A percentile compares a stretch with the other conserved stretches of the same genome.
These are phyloP conservation scores for Pasiphila rectangulata DNA, from an alignment of 2,888 invertebrate genomes.

Conservation along the genomic window DNA sequence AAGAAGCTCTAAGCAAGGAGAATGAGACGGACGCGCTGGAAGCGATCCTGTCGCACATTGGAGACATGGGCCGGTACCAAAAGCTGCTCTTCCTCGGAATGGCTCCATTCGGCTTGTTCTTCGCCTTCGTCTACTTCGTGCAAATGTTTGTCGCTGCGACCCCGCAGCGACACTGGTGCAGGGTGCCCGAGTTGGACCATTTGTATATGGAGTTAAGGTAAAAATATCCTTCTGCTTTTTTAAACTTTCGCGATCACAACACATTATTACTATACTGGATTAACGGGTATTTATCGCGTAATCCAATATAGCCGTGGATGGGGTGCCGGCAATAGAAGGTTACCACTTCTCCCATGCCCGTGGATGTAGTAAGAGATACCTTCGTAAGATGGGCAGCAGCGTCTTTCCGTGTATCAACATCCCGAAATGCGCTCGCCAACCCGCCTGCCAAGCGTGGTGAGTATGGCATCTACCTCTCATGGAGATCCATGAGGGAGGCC, in stretches of 20 bases:
- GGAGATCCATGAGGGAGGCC: too few species aligned
- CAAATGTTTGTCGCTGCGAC: constrained; percentile 71
- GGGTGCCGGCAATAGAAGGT: too few species aligned
- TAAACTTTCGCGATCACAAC: neutral
- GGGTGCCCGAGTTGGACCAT: constrained; percentile 57
- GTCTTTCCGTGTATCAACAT: too few species aligned
- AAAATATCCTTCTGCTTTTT: neutral
- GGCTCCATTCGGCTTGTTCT: constrained; percentile 65
- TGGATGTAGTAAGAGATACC: too few species aligned
- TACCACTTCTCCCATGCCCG: too few species aligned
- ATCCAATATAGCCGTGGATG: too few species aligned
- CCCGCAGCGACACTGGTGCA: constrained; percentile 66
- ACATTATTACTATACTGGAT: too few species aligned
- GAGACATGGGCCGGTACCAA: constrained; percentile 68
- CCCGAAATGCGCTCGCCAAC: too few species aligned
- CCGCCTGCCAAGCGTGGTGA: too few species aligned
- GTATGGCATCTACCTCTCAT: too few species aligned
- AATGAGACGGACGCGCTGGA: constrained; percentile 48
- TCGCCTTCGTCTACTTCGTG: constrained; percentile 67
- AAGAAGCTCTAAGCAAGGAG: constrained; percentile 41
- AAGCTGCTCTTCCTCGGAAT: constrained; percentile 58
- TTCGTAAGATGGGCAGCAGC: too few species aligned
- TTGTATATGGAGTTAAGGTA: constrained; percentile 58
- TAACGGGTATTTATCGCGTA: too few species aligned
- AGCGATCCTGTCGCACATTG: constrained; percentile 57